Evolutionary conservation across 2,797 vertebrate genomes (phyloP).

Genomic region (Mallotus villosus): DNA sequence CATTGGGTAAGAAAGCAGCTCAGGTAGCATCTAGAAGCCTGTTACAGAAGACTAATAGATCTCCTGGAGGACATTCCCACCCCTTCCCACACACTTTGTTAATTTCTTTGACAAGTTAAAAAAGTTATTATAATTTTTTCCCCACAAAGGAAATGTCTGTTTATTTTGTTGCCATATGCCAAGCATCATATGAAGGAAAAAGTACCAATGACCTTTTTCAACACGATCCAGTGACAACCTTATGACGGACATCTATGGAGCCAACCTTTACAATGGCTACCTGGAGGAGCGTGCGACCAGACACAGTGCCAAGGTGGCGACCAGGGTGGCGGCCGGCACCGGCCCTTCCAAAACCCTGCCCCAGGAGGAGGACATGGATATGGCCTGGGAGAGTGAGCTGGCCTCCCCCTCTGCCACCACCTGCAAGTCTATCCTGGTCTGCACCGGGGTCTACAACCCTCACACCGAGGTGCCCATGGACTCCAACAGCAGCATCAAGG

Average conservation of each 20-base stretch:
- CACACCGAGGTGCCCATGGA: conserved; percentile 49
- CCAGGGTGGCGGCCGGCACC: conserved; percentile 45
- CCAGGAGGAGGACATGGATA: conserved; percentile 53
- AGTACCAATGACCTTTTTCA: conserved; percentile 24
- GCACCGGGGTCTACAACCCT: conserved; percentile 86
- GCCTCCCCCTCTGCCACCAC: conserved; percentile 62
- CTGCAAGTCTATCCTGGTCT: conserved; percentile 83
- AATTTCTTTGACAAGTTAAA: too few relatives aligned
- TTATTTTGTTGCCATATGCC: too few relatives aligned
- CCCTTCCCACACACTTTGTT: too few relatives aligned
- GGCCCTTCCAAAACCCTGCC: conserved; percentile 23
- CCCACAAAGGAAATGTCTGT: too few relatives aligned
- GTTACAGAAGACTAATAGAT: too few relatives aligned
- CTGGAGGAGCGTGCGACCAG: conserved; percentile 68
- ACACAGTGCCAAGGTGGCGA: conserved; percentile 47
- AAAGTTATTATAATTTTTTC: too few relatives aligned
- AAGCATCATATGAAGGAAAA: background rate
- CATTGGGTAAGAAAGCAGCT: conserved; percentile 70
- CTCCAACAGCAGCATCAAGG: conserved; percentile 41
- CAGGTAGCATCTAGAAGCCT: background rate
- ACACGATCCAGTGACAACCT: conserved; percentile 80
- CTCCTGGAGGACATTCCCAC: too few relatives aligned
- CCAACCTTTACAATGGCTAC: conserved; percentile 87
- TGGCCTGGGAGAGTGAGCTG: conserved; percentile 60
- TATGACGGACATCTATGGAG: conserved; percentile 89